A percentile compares a stretch with the other conserved stretches of the same genome.
These are phyloP conservation scores for Cyrtonyx montezumae DNA, from an alignment of 2,113 vertebrate species.

Conservation along the genomic window DNA sequence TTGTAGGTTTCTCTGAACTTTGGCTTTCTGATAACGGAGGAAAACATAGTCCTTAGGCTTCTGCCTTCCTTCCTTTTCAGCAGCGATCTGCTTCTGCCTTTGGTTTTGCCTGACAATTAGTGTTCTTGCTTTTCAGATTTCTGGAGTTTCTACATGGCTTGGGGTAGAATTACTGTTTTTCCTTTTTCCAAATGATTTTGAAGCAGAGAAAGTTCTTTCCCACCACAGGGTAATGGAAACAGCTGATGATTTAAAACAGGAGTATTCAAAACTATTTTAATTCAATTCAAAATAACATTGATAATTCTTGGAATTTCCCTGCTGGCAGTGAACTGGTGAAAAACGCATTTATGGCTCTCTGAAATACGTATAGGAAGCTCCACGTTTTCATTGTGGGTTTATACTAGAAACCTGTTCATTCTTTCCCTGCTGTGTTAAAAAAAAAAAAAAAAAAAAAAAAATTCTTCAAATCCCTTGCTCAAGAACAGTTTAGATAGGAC, in stretches of 20 bases:
- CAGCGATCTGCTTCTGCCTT: rapidly evolving
- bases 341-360: neutral
- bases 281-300: neutral
- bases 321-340: neutral
- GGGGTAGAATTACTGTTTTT: neutral
- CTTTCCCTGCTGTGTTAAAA: neutral
- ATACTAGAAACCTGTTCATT: neutral
- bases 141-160: neutral
- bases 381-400: neutral
- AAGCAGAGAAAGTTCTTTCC: neutral
- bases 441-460: no score
- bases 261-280: neutral
- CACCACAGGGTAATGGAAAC: neutral
- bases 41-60: neutral
- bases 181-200: neutral
- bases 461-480: neutral
- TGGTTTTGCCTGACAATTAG: neutral
- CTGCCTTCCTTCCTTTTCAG: neutral
- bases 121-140: neutral
- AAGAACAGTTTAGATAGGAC: neutral
- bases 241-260: neutral
- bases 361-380: neutral
- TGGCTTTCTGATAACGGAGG: neutral
- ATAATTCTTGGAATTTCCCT: neutral
- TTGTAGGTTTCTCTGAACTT: neutral